Percentiles rank a stretch among this genome's conserved stretches.
These are phyloP conservation scores for Scaptomyza parva DNA, from an alignment of 2,888 invertebrate genomes.

Conservation along the genomic window DNA sequence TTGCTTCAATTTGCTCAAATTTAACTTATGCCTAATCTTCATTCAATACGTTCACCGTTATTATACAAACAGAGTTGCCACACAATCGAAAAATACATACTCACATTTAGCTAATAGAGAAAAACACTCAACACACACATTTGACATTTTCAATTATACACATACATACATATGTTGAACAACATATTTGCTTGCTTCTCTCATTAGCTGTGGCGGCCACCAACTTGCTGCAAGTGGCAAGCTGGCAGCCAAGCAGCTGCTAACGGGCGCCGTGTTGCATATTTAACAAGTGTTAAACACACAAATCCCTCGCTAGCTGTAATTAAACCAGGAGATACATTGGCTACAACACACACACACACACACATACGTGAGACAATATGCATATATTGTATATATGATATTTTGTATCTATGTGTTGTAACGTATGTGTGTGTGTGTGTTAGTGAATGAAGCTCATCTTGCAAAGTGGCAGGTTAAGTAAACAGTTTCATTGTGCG, in stretches of 20 bases:
- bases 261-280: conserved; percentile 29
- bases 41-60: not conserved
- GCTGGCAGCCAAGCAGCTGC: not conserved
- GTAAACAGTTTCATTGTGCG: conserved; percentile 83
- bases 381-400: conserved; percentile 15
- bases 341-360: conserved; percentile 18
- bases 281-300: conserved; percentile 73
- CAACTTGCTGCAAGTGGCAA: conserved; percentile 11
- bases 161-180: conserved; percentile 14
- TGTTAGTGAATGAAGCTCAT: conserved; percentile 71
- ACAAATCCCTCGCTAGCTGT: conserved; percentile 61
- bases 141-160: conserved; percentile 29
- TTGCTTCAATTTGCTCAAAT: no score
- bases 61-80: not conserved
- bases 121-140: not conserved
- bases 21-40: no score
- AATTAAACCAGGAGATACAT: conserved; percentile 67
- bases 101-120: conserved; percentile 2
- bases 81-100: not conserved
- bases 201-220: conserved; percentile 45
- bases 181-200: conserved; percentile 18
- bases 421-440: conserved; percentile 32
- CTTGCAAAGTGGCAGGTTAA: conserved; percentile 83
- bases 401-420: conserved; percentile 3
- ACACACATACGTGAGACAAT: conserved; percentile 4